A percentile compares a stretch with the other conserved stretches of the same genome.
phyloP scores from a whole-genome alignment of 1,140 invertebrate species.

The Platorchestia sp. region DNA sequence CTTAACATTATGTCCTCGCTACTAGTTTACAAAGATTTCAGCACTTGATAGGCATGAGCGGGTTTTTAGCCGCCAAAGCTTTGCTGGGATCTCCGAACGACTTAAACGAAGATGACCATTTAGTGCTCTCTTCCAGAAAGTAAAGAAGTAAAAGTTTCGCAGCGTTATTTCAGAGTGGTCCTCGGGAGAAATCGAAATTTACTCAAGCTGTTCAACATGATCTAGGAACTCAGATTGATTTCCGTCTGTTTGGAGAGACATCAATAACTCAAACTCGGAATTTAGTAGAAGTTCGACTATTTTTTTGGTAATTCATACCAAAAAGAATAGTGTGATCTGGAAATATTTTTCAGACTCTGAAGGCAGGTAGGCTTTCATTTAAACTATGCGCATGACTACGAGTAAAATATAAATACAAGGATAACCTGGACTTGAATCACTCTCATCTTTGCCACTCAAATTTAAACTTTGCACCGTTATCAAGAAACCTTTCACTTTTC shows the following conservation, averaged over 20 bases:
- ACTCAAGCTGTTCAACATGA: neutral
- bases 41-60: slow-evolving; percentile 48
- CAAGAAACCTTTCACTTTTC: too few species aligned
- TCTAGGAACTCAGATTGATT: too few species aligned
- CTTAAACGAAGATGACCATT: neutral
- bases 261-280: neutral
- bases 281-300: neutral
- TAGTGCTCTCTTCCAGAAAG: neutral
- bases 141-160: neutral
- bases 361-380: neutral
- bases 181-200: neutral
- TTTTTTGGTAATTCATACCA: neutral
- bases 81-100: slow-evolving; percentile 1
- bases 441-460: too few species aligned
- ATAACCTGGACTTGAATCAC: neutral
- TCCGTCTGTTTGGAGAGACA: too few species aligned
- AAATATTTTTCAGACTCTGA: neutral
- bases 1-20: slow-evolving; percentile 51
- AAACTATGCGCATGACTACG: neutral
- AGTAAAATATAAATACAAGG: neutral
- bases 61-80: slow-evolving; percentile 12
- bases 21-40: slow-evolving; percentile 46
- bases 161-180: neutral
- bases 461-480: too few species aligned
- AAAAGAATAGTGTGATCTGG: neutral